phyloP scores from a whole-genome alignment of 2,888 invertebrate genomes.

The Augiades crinisus region DNA sequence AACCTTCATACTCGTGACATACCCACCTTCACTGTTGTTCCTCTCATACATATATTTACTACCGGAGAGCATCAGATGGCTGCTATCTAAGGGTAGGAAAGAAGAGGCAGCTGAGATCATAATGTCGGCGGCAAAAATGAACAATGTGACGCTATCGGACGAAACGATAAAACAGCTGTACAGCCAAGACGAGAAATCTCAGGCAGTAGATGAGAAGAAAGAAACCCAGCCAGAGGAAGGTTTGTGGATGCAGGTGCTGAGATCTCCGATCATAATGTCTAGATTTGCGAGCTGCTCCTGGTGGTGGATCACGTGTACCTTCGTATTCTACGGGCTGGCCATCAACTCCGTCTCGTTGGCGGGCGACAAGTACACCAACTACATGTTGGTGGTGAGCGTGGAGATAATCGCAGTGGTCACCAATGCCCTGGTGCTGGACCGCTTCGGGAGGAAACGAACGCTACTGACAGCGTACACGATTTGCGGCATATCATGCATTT shows the following conservation, averaged over 20 bases:
- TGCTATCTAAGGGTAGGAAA: slow-evolving; percentile 85
- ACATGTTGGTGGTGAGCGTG: slow-evolving; percentile 84
- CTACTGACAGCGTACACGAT: slow-evolving; percentile 81
- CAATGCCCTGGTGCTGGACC: slow-evolving; percentile 84
- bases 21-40: slow-evolving; percentile 86
- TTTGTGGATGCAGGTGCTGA: slow-evolving; percentile 57
- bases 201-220: slow-evolving; percentile 47
- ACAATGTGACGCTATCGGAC: slow-evolving; percentile 74
- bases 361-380: slow-evolving; percentile 90
- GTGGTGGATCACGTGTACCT: slow-evolving; percentile 90
- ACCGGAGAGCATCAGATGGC: slow-evolving; percentile 91
- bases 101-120: slow-evolving; percentile 85
- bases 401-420: slow-evolving; percentile 87
- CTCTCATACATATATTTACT: slow-evolving; percentile 85
- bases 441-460: slow-evolving; percentile 83
- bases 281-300: slow-evolving; percentile 69
- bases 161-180: slow-evolving; percentile 63
- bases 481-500: slow-evolving; percentile 77
- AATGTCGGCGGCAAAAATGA: slow-evolving; percentile 83
- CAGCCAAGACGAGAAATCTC: slow-evolving; percentile 55
- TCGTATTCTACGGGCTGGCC: slow-evolving; percentile 91
- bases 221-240: slow-evolving; percentile 44
- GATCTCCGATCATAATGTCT: slow-evolving; percentile 65
- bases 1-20: slow-evolving; percentile 84
- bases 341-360: slow-evolving; percentile 88